phyloP scores from a whole-genome alignment of 1,140 invertebrate genomes.

The Drosophila tsacasi region DNA sequence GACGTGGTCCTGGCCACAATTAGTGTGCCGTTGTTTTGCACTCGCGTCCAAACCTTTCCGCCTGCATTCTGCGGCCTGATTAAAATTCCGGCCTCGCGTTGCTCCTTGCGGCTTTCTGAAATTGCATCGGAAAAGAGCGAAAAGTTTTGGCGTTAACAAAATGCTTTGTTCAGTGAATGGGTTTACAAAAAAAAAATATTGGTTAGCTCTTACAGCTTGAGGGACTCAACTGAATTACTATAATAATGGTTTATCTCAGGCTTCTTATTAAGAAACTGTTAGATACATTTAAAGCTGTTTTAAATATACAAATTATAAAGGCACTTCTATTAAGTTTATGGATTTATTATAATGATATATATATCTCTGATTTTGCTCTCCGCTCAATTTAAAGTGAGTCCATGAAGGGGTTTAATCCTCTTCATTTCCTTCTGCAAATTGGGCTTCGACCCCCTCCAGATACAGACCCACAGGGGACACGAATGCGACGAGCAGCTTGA shows the following conservation, averaged over 20 bases:
- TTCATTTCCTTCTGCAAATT: conserved; percentile 7
- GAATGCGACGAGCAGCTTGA: conserved; percentile 21
- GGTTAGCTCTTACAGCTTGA: not conserved
- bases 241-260: not conserved
- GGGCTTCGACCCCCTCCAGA: not conserved
- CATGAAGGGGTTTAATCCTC: not conserved
- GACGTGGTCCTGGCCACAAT: conserved; percentile 56
- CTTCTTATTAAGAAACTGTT: not conserved
- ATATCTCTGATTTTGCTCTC: not conserved
- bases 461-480: conserved; percentile 1
- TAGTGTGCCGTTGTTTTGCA: conserved; percentile 47
- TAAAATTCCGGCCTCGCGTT: conserved; percentile 54
- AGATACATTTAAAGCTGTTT: not conserved
- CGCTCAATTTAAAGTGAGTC: not conserved
- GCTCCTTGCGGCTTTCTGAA: conserved; percentile 13
- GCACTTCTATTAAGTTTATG: not conserved
- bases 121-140: conserved; percentile 12
- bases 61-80: conserved; percentile 68
- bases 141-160: conserved; percentile 21
- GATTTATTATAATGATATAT: not conserved
- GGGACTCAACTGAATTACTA: not conserved
- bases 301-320: not conserved
- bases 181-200: not conserved
- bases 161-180: conserved; percentile 2
- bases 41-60: conserved; percentile 15